Evolutionary conservation across 2,113 vertebrate species (phyloP).

Genomic region (Oriolus oriolus): DNA sequence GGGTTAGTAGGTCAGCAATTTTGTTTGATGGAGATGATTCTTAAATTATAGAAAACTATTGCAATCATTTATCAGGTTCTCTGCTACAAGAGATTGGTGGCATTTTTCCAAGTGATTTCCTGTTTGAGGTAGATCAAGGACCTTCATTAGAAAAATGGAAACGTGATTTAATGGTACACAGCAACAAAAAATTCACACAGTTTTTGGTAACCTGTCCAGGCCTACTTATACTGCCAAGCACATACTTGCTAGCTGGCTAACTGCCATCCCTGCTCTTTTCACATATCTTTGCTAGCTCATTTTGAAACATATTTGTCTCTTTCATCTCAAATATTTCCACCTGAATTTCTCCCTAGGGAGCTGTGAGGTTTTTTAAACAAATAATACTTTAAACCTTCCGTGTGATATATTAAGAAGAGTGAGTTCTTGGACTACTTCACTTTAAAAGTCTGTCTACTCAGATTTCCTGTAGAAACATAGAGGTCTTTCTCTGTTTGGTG

Average conservation of each 20-base stretch:
- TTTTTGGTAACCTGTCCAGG: not conserved
- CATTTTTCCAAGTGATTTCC: not conserved
- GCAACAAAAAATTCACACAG: not conserved
- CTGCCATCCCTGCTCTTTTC: not conserved
- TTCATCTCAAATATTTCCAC: not conserved
- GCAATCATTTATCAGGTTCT: not conserved
- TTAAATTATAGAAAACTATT: not conserved
- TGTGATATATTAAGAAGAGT: not conserved
- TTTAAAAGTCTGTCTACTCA: not conserved
- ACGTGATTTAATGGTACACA: not conserved
- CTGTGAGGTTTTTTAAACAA: not conserved
- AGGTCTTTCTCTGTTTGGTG: not conserved
- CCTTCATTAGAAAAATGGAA: not conserved
- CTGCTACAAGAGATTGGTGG: not conserved
- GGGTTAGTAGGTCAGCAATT: not conserved
- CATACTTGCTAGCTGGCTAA: not conserved
- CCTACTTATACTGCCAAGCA: not conserved
- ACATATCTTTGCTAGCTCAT: not conserved
- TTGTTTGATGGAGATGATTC: not conserved
- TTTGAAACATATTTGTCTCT: not conserved
- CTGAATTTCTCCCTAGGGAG: not conserved
- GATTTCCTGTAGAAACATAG: not conserved
- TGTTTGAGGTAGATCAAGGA: not conserved
- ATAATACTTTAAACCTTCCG: not conserved
- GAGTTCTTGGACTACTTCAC: not conserved